phyloP scores from a whole-genome alignment of 2,888 invertebrate species.

The Nymphalis polychloros region DNA sequence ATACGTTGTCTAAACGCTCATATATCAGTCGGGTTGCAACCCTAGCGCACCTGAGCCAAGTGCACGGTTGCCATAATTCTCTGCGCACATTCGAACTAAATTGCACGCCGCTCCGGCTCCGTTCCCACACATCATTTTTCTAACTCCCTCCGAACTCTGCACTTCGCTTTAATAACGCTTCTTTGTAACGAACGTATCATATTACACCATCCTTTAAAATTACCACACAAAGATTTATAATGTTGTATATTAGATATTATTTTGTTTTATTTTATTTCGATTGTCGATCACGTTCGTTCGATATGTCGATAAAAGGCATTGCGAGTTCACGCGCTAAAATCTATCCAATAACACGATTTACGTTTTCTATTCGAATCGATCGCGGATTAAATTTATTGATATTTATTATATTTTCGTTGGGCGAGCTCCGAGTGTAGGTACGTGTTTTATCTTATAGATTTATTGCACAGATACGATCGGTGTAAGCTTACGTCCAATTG shows the following conservation, averaged over 20 bases:
- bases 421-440: constrained; percentile 49
- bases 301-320: constrained; percentile 26
- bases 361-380: constrained; percentile 46
- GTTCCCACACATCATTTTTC: constrained; percentile 78
- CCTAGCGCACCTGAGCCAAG: constrained; percentile 55
- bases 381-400: constrained; percentile 50
- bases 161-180: constrained; percentile 61
- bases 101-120: constrained; percentile 58
- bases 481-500: constrained; percentile 64
- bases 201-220: constrained; percentile 36
- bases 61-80: constrained; percentile 74
- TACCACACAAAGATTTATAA: constrained; percentile 30
- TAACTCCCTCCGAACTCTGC: constrained; percentile 64
- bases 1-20: constrained; percentile 18
- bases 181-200: constrained; percentile 44
- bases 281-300: constrained; percentile 29
- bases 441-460: constrained; percentile 71
- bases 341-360: constrained; percentile 42
- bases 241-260: constrained; percentile 20
- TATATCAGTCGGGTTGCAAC: constrained; percentile 47
- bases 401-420: constrained; percentile 56
- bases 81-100: constrained; percentile 69
- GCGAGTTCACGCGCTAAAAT: constrained; percentile 32
- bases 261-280: constrained; percentile 26
- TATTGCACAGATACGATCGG: constrained; percentile 75